Conservation (phyloP, 2,888 invertebrate species). For the Julus scandinavius region DNA sequence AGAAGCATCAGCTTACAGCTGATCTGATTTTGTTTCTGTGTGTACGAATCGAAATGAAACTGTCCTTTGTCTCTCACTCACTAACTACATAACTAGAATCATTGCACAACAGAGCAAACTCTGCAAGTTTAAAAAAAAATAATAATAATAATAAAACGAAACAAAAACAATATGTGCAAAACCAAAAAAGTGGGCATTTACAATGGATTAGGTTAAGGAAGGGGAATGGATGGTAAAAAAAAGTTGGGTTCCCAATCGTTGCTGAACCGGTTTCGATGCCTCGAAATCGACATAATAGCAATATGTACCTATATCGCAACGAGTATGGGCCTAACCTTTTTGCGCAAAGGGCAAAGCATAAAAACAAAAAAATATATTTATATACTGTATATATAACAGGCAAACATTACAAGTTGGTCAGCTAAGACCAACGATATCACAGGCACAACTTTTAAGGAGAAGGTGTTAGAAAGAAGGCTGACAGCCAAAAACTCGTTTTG, state of each 20-base stretch:
- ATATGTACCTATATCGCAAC: neutral
- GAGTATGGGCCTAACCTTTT: neutral
- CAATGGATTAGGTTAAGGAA: neutral
- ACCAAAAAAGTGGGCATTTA: constrained; percentile 45
- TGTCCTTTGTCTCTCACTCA: neutral
- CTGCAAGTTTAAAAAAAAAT: neutral
- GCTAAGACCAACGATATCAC: constrained; percentile 56
- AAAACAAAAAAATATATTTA: constrained; percentile 51
- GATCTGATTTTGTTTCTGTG: neutral
- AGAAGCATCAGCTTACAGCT: neutral
- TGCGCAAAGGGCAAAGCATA: constrained; percentile 24
- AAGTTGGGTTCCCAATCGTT: neutral
- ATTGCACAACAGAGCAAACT: constrained; percentile 40
- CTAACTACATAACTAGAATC: constrained; percentile 11
- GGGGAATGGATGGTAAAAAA: neutral
- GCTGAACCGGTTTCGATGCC: neutral
- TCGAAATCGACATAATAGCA: neutral
- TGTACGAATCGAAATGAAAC: neutral
- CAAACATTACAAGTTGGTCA: constrained; percentile 55
- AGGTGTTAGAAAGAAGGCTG: constrained; percentile 46
- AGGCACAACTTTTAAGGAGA: constrained; percentile 55
- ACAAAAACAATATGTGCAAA: constrained; percentile 13
- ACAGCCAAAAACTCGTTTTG: constrained; percentile 41
- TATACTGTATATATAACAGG: constrained; percentile 55
- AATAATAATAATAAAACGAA: neutral